Evolutionary conservation across 1,140 invertebrate genomes (phyloP), one percentile per base, ranked within the genome.

Genomic region (Radopholus similis): DNA sequence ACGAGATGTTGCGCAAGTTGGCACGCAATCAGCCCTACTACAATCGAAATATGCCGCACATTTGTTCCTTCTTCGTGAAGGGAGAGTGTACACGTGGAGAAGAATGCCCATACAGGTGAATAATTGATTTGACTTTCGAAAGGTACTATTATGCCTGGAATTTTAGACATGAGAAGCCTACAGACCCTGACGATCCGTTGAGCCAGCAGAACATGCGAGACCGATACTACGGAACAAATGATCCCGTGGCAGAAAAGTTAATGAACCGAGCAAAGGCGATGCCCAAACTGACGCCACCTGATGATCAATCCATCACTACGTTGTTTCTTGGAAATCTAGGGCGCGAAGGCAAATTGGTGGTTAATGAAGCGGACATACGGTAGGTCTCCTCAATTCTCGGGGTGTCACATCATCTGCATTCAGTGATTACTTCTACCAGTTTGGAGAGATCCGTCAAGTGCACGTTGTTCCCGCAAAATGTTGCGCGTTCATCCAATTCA

Each of bases 61-160:
- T 99, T 49, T 99, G 96, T 84, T 97, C 94, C 0, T 99, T 99
- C 84, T 99, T 95, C 93, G 95, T 99, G 0, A 99, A 99, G 86
- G 96, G 95, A 1, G 95, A 98, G 84, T 99, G 96, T 83, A 90
- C 95, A 81, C 86, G 96, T 84, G 96, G 96, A 15, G 95, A 99
- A 85, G 96, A 99, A 82, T 99, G 96, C 86, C 96, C 96, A 0
- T 99, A 98, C 83, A 82, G 85, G 85, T 85, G 65, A 60, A 60
- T 8, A 72, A 40, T 1, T 59, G 26, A 44, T 58, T 58, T 28
- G 38, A 68, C 37, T 55, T 54, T 53, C 28, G 4, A 13, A 0
- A 4, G 37, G 13, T 54, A 44, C 30, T 51, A 38, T 62, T 54
- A n/a, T 65, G 47, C 51, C 28, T 75, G 21, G 64, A 51, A 70